phyloP scores from a whole-genome alignment of 30 jellyfish, hydroid and myxozoan genomes.

The Cassiopea andromeda region DNA sequence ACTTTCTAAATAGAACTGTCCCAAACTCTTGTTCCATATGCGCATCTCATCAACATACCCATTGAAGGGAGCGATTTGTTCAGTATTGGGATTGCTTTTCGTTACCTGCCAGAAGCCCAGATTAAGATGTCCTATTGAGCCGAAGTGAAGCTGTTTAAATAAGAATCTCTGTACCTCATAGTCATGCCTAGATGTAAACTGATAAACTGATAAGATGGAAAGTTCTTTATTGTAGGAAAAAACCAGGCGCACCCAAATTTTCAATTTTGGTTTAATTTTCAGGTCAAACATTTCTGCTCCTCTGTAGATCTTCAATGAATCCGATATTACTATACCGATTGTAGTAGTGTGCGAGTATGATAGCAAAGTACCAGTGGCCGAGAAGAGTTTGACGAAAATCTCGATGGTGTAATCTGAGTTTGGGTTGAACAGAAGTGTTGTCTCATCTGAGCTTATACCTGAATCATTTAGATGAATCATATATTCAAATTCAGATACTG shows the following conservation, averaged over 20 bases:
- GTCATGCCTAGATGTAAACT: slow-evolving; percentile 25
- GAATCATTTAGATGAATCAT: slow-evolving; percentile 38
- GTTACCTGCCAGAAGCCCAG: slow-evolving; percentile 74
- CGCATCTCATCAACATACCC: slow-evolving; percentile 69
- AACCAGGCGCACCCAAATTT: slow-evolving; percentile 57
- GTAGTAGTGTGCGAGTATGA: slow-evolving; percentile 37
- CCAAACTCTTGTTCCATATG: slow-evolving; percentile 31
- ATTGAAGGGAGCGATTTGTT: slow-evolving; percentile 47
- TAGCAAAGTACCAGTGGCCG: slow-evolving; percentile 56
- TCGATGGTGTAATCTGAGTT: slow-evolving; percentile 57
- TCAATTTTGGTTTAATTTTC: slow-evolving; percentile 38
- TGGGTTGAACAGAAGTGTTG: slow-evolving; percentile 23
- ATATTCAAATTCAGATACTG: slow-evolving; percentile 31
- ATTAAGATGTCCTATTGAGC: slow-evolving; percentile 32
- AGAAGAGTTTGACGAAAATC: slow-evolving; percentile 29
- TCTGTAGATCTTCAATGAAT: slow-evolving; percentile 17
- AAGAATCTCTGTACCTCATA: slow-evolving; percentile 39
- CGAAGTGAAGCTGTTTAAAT: slow-evolving; percentile 56
- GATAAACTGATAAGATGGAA: slow-evolving; percentile 40
- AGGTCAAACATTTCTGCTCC: slow-evolving; percentile 30
- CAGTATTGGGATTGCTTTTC: slow-evolving; percentile 17
- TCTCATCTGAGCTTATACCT: slow-evolving; percentile 41
- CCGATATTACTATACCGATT: slow-evolving; percentile 44
- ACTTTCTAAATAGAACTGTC: slow-evolving; percentile 36
- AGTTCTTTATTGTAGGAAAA: slow-evolving; percentile 34